phyloP scores from a whole-genome alignment of 2,888 invertebrate species.

The Asteroscopus sphinx region DNA sequence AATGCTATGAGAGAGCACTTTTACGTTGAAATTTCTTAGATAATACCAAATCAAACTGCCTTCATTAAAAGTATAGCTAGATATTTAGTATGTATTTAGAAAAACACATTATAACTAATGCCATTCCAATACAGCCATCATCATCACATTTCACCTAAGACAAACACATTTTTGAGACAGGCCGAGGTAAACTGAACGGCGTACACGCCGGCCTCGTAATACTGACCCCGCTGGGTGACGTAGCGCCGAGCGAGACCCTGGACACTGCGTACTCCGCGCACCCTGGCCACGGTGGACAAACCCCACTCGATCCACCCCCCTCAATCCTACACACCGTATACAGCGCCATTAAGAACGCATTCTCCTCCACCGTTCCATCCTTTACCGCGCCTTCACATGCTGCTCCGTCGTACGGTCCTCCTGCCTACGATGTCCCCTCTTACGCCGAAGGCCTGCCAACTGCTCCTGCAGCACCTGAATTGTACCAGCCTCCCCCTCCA shows the following conservation, averaged over 20 bases:
- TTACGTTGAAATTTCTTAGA: too few species aligned
- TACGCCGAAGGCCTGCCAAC: conserved; percentile 35
- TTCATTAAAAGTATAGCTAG: neutral
- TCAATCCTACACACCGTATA: conserved; percentile 81
- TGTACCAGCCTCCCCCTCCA: conserved; percentile 78
- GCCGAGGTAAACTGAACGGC: conserved; percentile 84
- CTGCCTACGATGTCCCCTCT: conserved; percentile 18
- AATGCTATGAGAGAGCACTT: too few species aligned
- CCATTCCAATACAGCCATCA: conserved; percentile 9
- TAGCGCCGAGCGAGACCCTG: conserved; percentile 68
- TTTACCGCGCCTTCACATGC: conserved; percentile 33
- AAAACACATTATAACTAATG: conserved; percentile 19
- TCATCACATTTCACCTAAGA: conserved; percentile 48
- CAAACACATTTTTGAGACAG: conserved; percentile 81
- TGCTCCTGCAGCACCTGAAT: conserved; percentile 52
- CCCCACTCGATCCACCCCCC: conserved; percentile 79
- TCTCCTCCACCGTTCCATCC: conserved; percentile 59
- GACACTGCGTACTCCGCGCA: conserved; percentile 62
- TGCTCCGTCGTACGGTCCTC: conserved; percentile 16
- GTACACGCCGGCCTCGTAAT: conserved; percentile 85
- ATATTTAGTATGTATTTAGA: conserved; percentile 1
- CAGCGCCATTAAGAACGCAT: conserved; percentile 81
- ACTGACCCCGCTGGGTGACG: conserved; percentile 81
- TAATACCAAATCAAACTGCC: neutral
- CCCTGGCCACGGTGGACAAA: conserved; percentile 72